Base-by-base conservation (phyloP, 2,888 invertebrate genomes). In the Pandemis cinnamomeana region DNA sequence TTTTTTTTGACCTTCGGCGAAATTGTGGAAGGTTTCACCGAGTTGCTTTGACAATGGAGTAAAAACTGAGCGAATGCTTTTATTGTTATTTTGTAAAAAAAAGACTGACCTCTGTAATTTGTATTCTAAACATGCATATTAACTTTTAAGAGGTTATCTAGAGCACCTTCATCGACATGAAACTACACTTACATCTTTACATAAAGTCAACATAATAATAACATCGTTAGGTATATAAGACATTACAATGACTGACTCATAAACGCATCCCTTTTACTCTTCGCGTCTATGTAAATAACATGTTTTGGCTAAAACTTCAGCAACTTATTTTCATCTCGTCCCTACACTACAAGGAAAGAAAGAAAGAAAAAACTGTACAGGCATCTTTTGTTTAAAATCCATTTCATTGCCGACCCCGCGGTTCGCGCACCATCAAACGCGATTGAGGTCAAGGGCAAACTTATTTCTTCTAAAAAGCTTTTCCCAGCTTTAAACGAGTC, bases 1-100 rank as follows among this genome's bases (percentile, higher is more conserved):
- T 58, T 58, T 11, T 58, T 27, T 58, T 10, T 58, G 27, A 55
- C 55, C 55, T 64, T 64, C 53, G 55, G 44, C 20, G 61, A 51
- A 42, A 41, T 64, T 55, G 63, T 20, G 55, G 63, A 66, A 51
- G 46, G 66, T n/a, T 53, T 66, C 41, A 51, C 13, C n/a, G 66
- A 53, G 51, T 66, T 66, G 36, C 41, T 8, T 15, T 66, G 41
- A 66, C 64, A 41, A 36, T 53, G 51, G 13, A 41, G n/a, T 66
- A 53, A 48, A 48, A 13, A 64, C 44, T 27, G 51, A 67, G 27
- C 15, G 7, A 67, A 67, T 27, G 51, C 48, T 66, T n/a, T 66
- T 6, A n/a, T 51, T 7, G 8, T 2, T 51, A 51, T 51, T 66
- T 36, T n/a, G 10, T 51, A 41, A 51, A 20, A 7, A n/a, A 48